Conservation (phyloP, 2,888 invertebrate species). For the Drosophila hawaiiensis region DNA sequence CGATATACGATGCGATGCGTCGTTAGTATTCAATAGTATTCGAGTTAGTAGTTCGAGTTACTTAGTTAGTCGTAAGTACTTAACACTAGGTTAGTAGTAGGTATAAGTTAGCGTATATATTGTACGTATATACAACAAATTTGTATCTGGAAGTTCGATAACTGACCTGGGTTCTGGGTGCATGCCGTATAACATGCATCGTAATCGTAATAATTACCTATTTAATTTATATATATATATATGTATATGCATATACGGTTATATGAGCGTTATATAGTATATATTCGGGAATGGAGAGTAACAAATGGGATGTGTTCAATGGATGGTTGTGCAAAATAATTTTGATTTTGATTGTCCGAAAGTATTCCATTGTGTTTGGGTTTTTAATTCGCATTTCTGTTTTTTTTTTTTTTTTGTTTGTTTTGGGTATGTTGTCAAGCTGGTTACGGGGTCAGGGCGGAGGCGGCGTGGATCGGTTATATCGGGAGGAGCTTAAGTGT, state of each 20-base stretch:
- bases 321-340: constrained; percentile 78
- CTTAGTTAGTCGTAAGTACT: constrained; percentile 59
- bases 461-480: constrained; percentile 32
- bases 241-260: constrained; percentile 55
- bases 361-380: constrained; percentile 67
- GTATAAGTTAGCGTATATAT: constrained; percentile 47
- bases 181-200: constrained; percentile 70
- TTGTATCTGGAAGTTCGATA: constrained; percentile 71
- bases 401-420: constrained; percentile 8
- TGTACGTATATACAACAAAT: constrained; percentile 64
- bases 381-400: not conserved
- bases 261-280: constrained; percentile 56
- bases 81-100: constrained; percentile 51
- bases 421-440: constrained; percentile 48
- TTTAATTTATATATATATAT: constrained; percentile 21
- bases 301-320: constrained; percentile 63
- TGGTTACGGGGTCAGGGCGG: constrained; percentile 41
- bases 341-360: constrained; percentile 84
- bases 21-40: constrained; percentile 59
- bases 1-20: constrained; percentile 8
- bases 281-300: constrained; percentile 67
- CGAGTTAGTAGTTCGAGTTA: constrained; percentile 59
- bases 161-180: constrained; percentile 76
- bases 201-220: constrained; percentile 64
- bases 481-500: constrained; percentile 38